Conservation (phyloP, 2,113 vertebrate genomes). For the Glaucidium brasilianum region DNA sequence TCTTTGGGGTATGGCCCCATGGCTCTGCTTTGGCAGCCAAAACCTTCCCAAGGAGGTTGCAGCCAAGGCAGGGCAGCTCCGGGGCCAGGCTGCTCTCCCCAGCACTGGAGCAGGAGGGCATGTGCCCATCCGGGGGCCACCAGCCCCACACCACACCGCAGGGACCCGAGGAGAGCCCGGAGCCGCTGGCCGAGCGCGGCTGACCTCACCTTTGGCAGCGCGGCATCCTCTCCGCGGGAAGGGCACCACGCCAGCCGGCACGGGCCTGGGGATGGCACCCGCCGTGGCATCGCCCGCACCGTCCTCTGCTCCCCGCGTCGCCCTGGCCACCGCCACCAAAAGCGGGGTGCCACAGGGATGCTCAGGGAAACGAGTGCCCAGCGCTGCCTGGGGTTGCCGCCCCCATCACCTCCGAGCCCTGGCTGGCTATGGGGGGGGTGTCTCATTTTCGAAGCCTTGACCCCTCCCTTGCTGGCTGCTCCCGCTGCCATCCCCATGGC, state of each 20-base stretch:
- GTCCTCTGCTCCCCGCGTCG: background rate
- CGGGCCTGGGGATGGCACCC: background rate
- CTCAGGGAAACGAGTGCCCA: background rate
- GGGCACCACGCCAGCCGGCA: background rate
- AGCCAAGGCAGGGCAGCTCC: background rate
- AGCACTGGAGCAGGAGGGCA: accelerated
- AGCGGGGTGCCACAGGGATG: background rate
- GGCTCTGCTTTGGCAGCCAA: background rate
- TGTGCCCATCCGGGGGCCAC: accelerated
- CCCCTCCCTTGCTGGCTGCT: background rate
- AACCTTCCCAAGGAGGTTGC: background rate
- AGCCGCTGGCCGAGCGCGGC: background rate
- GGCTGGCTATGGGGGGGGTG: accelerated
- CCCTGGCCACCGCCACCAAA: background rate
- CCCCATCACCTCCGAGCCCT: background rate
- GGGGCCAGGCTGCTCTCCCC: background rate
- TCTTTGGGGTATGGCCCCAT: accelerated
- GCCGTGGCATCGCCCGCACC: background rate
- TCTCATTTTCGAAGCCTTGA: background rate
- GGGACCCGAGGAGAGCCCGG: background rate
- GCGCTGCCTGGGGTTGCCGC: accelerated
- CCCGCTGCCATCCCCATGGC: background rate
- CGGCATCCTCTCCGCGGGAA: background rate
- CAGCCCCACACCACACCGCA: accelerated
- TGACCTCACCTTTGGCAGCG: conserved; percentile 59